phyloP scores from a whole-genome alignment of 37 sponge, comb jelly and placozoan species.

The Cliona cf. orientalis region DNA sequence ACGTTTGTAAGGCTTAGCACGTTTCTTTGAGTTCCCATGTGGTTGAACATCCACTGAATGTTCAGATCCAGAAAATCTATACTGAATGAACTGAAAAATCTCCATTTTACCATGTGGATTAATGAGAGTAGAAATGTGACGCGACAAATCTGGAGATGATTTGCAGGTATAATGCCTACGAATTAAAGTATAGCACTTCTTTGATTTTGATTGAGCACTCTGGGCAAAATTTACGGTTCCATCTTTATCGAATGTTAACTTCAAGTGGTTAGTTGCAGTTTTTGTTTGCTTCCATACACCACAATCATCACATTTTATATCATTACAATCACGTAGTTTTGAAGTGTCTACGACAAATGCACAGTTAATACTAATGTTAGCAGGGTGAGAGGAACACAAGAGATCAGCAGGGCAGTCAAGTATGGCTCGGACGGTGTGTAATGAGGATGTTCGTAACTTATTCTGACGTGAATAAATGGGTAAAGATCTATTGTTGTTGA shows the following conservation, averaged over 20 bases:
- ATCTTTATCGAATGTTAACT: neutral
- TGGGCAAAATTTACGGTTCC: neutral
- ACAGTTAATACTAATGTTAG: neutral
- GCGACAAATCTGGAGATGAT: neutral
- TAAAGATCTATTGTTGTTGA: neutral
- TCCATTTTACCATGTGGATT: neutral
- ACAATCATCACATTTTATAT: neutral
- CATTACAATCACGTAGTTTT: neutral
- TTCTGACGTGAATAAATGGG: neutral
- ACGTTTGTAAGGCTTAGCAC: neutral
- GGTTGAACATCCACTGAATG: neutral
- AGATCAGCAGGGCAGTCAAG: neutral
- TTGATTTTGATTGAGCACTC: neutral
- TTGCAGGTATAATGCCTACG: neutral
- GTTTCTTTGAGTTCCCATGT: neutral
- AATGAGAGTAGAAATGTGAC: neutral
- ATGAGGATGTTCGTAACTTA: neutral
- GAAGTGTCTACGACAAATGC: neutral
- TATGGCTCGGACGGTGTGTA: neutral
- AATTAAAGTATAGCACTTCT: neutral
- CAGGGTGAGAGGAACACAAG: neutral
- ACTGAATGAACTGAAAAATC: neutral
- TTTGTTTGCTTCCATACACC: neutral
- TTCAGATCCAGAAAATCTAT: neutral
- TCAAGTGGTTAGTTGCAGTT: neutral